A percentile compares a stretch with the other conserved stretches of the same genome.
Evolutionary conservation across 37 sponge, comb jelly and placozoan species (phyloP).

Genomic region (Tethya wilhelma): DNA sequence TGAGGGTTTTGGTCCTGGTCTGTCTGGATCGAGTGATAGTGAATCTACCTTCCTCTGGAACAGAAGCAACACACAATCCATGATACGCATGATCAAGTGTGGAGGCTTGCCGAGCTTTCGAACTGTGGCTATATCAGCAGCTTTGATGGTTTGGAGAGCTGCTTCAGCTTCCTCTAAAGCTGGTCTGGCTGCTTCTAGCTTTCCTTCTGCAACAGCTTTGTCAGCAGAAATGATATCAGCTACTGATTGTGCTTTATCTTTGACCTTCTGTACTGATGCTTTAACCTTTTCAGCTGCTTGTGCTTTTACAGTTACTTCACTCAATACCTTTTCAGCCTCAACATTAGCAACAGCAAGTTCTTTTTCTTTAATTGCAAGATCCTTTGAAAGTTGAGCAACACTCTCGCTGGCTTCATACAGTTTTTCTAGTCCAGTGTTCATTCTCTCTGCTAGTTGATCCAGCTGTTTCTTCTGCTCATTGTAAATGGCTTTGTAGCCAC

Average conservation of each 20-base stretch:
- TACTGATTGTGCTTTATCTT: constrained; percentile 97
- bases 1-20: constrained; percentile 86
- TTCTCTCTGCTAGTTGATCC: constrained; percentile 86
- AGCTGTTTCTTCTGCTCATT: constrained; percentile 80
- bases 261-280: constrained; percentile 96
- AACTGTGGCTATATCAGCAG: constrained; percentile 96
- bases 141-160: constrained; percentile 97
- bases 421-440: constrained; percentile 96
- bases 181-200: constrained; percentile 92
- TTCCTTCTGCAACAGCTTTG: constrained; percentile 90
- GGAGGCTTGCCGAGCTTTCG: constrained; percentile 98
- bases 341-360: constrained; percentile 88
- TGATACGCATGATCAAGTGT: constrained; percentile 99
- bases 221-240: constrained; percentile 94
- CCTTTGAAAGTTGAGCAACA: constrained; percentile 85
- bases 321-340: constrained; percentile 94
- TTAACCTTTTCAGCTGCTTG: constrained; percentile 99
- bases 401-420: constrained; percentile 92
- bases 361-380: constrained; percentile 95
- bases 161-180: constrained; percentile 97
- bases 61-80: constrained; percentile 97
- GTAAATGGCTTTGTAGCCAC: constrained; percentile 93
- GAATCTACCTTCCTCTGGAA: constrained; percentile 74
- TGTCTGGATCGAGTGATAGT: constrained; percentile 77
- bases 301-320: constrained; percentile 95